Conservation (phyloP, 2,797 vertebrate genomes). For the Babyrousa celebensis region DNA sequence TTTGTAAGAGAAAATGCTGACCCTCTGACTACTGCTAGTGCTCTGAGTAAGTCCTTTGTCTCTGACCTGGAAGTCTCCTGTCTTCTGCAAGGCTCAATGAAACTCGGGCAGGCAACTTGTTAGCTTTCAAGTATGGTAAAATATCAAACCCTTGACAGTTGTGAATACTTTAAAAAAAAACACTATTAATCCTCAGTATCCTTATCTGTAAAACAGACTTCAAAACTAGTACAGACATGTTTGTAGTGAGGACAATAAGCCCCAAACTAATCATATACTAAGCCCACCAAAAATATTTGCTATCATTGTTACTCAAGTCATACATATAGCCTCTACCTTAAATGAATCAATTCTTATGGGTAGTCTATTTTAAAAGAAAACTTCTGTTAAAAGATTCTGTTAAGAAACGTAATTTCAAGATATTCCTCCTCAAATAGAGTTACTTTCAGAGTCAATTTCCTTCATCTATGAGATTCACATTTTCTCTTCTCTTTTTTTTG, state of each 20-base stretch:
- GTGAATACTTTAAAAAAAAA: neutral
- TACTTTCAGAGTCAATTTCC: constrained; percentile 64
- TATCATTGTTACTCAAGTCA: neutral
- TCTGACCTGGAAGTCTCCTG: neutral
- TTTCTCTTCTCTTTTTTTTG: constrained; percentile 4
- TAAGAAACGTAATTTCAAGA: constrained; percentile 4
- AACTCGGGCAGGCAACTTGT: neutral
- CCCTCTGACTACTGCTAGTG: neutral
- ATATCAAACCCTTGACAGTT: neutral
- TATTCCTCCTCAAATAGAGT: neutral
- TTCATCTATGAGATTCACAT: neutral
- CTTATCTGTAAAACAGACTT: constrained; percentile 31
- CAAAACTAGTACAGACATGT: neutral
- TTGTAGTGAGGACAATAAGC: neutral
- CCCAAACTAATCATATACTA: neutral
- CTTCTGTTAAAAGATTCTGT: neutral
- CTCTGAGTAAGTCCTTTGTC: neutral
- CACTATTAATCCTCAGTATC: neutral
- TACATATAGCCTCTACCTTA: neutral
- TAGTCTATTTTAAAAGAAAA: constrained; percentile 56
- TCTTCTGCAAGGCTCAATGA: neutral
- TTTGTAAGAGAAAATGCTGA: neutral
- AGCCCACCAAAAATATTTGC: neutral
- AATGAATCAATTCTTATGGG: neutral
- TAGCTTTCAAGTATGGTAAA: constrained; percentile 6